phyloP scores from a whole-genome alignment of 1,140 invertebrate genomes.

The Battus philenor region DNA sequence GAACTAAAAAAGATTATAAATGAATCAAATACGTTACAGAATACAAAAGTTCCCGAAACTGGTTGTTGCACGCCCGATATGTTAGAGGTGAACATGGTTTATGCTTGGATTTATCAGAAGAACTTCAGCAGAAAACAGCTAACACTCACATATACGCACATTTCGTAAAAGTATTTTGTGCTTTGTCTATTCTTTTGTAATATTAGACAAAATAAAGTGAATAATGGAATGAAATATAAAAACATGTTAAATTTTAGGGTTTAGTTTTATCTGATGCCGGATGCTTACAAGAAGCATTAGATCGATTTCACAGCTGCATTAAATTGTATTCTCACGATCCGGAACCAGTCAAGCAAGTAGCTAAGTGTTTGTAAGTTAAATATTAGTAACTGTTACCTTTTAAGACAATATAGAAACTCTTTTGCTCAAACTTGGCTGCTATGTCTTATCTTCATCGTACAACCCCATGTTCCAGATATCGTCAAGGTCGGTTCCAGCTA shows the following conservation, averaged over 20 bases:
- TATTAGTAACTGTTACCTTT: background rate
- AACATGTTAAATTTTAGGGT: conserved; percentile 29
- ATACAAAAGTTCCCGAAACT: conserved; percentile 44
- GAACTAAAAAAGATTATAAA: no score
- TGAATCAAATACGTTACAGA: conserved; percentile 28
- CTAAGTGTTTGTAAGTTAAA: conserved; percentile 57
- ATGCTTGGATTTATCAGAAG: conserved; percentile 48
- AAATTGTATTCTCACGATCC: conserved; percentile 54
- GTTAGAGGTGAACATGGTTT: conserved; percentile 52
- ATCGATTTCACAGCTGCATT: conserved; percentile 60
- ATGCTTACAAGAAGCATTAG: conserved; percentile 55
- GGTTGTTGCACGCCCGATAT: conserved; percentile 57
- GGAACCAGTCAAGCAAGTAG: conserved; percentile 64
- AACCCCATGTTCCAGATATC: conserved; percentile 48
- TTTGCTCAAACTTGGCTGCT: no score
- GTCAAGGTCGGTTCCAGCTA: conserved; percentile 50
- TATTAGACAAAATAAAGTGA: no score
- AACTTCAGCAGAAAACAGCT: conserved; percentile 41
- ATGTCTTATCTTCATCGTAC: no score
- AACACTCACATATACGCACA: conserved; percentile 60
- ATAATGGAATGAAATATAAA: no score
- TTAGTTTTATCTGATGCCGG: conserved; percentile 55
- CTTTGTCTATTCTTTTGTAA: background rate
- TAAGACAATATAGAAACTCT: no score
- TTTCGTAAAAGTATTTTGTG: conserved; percentile 49